These are phyloP conservation scores for Ellobium chinense DNA, from an alignment of 2,888 invertebrate species.

Conservation along the genomic window DNA sequence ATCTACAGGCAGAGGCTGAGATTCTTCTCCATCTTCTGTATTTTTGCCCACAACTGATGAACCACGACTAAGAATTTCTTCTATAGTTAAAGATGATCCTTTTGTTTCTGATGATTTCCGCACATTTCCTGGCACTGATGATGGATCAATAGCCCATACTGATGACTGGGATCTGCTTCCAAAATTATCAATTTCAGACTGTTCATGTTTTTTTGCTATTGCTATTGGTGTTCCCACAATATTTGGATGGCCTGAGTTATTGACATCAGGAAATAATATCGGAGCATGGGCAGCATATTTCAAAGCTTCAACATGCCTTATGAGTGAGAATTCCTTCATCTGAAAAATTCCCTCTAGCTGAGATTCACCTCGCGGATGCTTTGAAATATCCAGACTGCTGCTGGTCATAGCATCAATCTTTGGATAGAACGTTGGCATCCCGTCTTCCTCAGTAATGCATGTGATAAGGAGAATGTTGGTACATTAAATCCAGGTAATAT, in stretches of 20 bases:
- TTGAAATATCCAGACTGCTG: background rate
- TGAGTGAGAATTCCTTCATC: background rate
- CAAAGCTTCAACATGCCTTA: background rate
- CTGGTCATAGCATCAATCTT: background rate
- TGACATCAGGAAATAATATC: background rate
- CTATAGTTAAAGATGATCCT: background rate
- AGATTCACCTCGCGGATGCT: background rate
- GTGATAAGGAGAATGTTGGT: too few relatives aligned
- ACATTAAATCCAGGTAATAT: too few relatives aligned
- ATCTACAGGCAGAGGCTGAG: too few relatives aligned
- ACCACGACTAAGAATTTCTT: conserved; percentile 8
- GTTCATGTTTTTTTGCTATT: background rate
- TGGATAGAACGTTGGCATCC: conserved; percentile 10
- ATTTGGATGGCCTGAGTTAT: background rate
- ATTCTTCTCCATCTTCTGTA: background rate
- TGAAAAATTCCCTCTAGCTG: background rate
- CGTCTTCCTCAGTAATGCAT: too few relatives aligned
- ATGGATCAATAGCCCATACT: conserved; percentile 10
- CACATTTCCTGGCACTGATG: conserved; percentile 21
- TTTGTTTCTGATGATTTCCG: background rate
- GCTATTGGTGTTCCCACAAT: background rate
- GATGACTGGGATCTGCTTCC: background rate
- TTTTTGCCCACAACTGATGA: conserved; percentile 1
- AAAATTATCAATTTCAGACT: background rate
- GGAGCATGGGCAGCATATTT: background rate